phyloP scores from a whole-genome alignment of 2,797 vertebrate genomes.

The Ptychobarbus kaznakovi region DNA sequence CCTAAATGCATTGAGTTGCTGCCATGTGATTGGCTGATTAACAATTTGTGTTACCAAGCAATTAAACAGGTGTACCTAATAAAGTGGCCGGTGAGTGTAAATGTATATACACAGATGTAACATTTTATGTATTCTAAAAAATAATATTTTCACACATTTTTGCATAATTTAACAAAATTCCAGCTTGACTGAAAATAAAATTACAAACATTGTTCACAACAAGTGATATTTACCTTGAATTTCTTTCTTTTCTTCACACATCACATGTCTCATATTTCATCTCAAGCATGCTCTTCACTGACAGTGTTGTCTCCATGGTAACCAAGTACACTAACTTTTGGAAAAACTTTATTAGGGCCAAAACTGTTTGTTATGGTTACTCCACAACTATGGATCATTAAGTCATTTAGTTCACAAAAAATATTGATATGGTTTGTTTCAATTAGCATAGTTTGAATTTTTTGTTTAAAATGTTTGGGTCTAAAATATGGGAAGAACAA shows the following conservation, averaged over 20 bases:
- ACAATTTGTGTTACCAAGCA: too few species aligned
- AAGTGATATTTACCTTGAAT: slow-evolving; percentile 22
- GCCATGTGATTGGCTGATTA: too few species aligned
- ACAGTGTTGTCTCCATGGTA: slow-evolving; percentile 23
- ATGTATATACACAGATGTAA: not conserved
- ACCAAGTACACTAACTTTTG: slow-evolving; percentile 31
- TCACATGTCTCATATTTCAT: slow-evolving; percentile 31
- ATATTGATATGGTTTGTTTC: slow-evolving; percentile 4
- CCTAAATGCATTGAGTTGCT: too few species aligned
- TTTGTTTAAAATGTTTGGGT: slow-evolving; percentile 6
- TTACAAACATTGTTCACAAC: slow-evolving; percentile 3
- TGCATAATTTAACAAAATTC: not conserved
- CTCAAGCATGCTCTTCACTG: slow-evolving; percentile 35
- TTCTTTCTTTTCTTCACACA: slow-evolving; percentile 32
- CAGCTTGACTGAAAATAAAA: not conserved
- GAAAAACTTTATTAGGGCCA: slow-evolving; percentile 18
- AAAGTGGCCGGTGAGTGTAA: too few species aligned
- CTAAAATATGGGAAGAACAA: not conserved
- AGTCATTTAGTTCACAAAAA: not conserved
- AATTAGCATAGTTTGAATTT: not conserved
- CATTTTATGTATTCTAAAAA: not conserved
- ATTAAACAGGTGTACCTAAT: too few species aligned
- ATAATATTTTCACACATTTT: not conserved
- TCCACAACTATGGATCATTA: not conserved
- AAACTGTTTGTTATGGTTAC: not conserved